Base-by-base conservation (phyloP, 2,113 vertebrate species). In the Brachyhypopomus gauderio region DNA sequence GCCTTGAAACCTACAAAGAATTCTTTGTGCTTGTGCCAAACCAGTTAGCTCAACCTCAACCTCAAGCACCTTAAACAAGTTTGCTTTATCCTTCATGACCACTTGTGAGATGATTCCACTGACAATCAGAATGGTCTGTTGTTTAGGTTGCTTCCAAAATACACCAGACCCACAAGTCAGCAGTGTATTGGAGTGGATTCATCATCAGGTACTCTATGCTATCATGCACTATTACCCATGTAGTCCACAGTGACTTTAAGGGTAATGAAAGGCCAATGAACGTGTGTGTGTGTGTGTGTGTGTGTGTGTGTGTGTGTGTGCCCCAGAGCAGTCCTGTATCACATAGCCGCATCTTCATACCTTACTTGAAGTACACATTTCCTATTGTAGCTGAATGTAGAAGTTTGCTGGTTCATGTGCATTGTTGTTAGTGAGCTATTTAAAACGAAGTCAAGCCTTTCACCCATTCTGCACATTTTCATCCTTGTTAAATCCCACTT, bases 1-100 rank as follows among this genome's bases (percentile, higher is more conserved):
- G 23, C 59, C 64, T 14, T 16, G 30, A 52, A 6, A 23, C 23
- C 48, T 63, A 77, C 69, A 80, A 75, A 80, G 48, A 38, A 72
- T 67, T 36, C 48, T n/a, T 76, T 60, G 36, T 83, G 74, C 76
- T 80, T 76, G 73, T 74, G 59, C 81, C 85, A 85, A 74, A 80
- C 72, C 60, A 56, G 41, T 11, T 16, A 55, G 62, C 80, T 27
- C 27, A 58, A 7, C 22, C 73, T 69, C 85, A 86, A 70, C 22
- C 73, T 69, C 85, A 86, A 70, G 77, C 60, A 80, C 71, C 78
- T 85, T 73, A 45, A 73, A 76, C 67, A 52, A 72, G 67, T 60
- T 76, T 77, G 77, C 84, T 72, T 79, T 62, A 58, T 73, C 73
- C 77, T 72, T 80, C 69, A 14, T 69, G 17, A 63, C 81, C 85